These are phyloP conservation scores for Herminia tarsipennalis DNA, from an alignment of 2,888 invertebrate species.

Conservation along the genomic window DNA sequence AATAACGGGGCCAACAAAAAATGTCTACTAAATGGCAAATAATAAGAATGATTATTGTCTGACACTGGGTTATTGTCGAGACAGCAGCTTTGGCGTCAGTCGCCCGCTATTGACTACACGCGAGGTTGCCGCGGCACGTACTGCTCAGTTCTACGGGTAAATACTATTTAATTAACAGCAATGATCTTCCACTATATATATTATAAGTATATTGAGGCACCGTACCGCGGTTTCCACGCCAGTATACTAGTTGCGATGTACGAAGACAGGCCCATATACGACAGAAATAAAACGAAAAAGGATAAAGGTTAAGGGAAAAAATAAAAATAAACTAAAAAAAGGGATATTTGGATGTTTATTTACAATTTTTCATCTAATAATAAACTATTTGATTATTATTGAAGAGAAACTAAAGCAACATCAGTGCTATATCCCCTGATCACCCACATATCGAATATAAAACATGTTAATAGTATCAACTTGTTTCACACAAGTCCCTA, in stretches of 20 bases:
- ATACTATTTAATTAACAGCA: too few species aligned
- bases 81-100: slow-evolving; percentile 77
- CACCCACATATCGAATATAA: slow-evolving; percentile 76
- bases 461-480: slow-evolving; percentile 75
- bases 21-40: slow-evolving; percentile 73
- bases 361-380: slow-evolving; percentile 82
- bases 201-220: slow-evolving; percentile 15
- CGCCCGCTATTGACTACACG: slow-evolving; percentile 75
- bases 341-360: slow-evolving; percentile 85
- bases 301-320: slow-evolving; percentile 48
- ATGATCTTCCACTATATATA: slow-evolving; percentile 29
- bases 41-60: slow-evolving; percentile 83
- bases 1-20: slow-evolving; percentile 57
- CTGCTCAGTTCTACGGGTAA: too few species aligned
- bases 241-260: slow-evolving; percentile 55
- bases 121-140: slow-evolving; percentile 34
- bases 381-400: slow-evolving; percentile 80
- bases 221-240: slow-evolving; percentile 18
- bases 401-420: slow-evolving; percentile 78
- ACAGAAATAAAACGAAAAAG: slow-evolving; percentile 41
- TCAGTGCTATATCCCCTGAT: slow-evolving; percentile 74
- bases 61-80: slow-evolving; percentile 86
- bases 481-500: slow-evolving; percentile 69
- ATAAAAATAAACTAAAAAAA: slow-evolving; percentile 82
- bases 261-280: slow-evolving; percentile 57